These are phyloP conservation scores for Conchocele bisecta DNA, from an alignment of 2,888 invertebrate genomes.

Conservation along the genomic window DNA sequence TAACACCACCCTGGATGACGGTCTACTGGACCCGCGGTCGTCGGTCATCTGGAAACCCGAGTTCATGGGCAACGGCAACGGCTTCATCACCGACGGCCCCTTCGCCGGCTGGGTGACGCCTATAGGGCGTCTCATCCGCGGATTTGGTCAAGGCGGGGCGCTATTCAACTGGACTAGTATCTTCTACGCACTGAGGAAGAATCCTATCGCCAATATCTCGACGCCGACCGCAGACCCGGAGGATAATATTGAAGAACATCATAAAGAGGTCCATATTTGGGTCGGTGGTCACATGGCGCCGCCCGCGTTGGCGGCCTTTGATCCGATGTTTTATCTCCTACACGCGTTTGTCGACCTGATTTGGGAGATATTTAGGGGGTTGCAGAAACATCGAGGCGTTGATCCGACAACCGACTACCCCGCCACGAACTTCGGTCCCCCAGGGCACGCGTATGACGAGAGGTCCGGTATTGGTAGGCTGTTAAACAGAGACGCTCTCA, in stretches of 20 bases:
- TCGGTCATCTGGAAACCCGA: conserved; percentile 80
- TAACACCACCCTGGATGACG: conserved; percentile 79
- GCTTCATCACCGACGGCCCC: conserved; percentile 77
- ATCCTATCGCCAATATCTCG: conserved; percentile 54
- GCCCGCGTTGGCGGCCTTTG: conserved; percentile 77
- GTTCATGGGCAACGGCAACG: conserved; percentile 78
- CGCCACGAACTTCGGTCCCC: conserved; percentile 39
- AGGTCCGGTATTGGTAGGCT: conserved; percentile 60
- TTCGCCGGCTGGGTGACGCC: conserved; percentile 75
- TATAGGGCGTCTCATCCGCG: conserved; percentile 57
- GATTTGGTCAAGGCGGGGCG: conserved; percentile 59
- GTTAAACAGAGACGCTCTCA: conserved; percentile 58
- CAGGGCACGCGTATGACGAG: conserved; percentile 54
- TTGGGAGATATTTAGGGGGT: conserved; percentile 76
- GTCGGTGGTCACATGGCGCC: conserved; percentile 80
- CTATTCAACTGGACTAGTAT: conserved; percentile 60
- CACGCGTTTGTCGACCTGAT: conserved; percentile 80
- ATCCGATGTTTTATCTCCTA: conserved; percentile 80
- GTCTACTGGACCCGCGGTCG: conserved; percentile 76
- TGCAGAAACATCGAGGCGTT: conserved; percentile 52
- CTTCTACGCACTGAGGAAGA: conserved; percentile 48
- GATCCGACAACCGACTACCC: conserved; percentile 63
- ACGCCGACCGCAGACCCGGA: conserved; percentile 60
- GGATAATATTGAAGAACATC: conserved; percentile 68
- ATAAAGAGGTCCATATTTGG: conserved; percentile 74